Evolutionary conservation across 2,113 vertebrate species (phyloP).

Genomic region (Chionis minor): DNA sequence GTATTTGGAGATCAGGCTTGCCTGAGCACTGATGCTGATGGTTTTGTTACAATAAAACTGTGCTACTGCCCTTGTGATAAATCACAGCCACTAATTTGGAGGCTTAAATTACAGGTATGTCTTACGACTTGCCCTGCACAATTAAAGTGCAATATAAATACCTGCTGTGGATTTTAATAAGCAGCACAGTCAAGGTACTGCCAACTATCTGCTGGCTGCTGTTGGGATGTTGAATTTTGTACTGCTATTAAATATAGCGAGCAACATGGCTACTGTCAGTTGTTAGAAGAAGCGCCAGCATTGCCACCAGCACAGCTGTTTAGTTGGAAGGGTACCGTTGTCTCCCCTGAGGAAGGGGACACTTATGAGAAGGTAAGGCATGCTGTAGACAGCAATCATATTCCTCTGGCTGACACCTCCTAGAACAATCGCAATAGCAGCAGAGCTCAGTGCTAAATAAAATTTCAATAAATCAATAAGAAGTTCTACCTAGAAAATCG

Average conservation of each 20-base stretch:
- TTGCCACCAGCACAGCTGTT: neutral
- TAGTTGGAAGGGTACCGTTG: neutral
- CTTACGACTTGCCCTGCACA: neutral
- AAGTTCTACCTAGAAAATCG: neutral
- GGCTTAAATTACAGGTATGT: neutral
- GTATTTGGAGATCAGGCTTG: neutral
- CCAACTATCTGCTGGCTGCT: neutral
- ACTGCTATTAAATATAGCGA: neutral
- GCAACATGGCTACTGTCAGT: neutral
- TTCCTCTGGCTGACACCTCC: neutral
- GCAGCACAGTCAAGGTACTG: neutral
- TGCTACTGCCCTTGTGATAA: neutral
- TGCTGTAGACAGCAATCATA: neutral
- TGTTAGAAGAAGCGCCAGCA: neutral
- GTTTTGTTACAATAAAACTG: neutral
- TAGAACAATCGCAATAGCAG: neutral
- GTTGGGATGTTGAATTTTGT: neutral
- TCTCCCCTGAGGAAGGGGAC: neutral
- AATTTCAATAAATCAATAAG: neutral
- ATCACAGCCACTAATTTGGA: neutral
- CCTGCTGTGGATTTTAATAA: neutral
- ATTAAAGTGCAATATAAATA: conserved; percentile 32
- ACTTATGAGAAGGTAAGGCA: neutral
- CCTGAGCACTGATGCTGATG: neutral
- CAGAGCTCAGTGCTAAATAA: neutral